Conservation (phyloP, 1,140 invertebrate genomes). For the Drosophila setifemur region DNA sequence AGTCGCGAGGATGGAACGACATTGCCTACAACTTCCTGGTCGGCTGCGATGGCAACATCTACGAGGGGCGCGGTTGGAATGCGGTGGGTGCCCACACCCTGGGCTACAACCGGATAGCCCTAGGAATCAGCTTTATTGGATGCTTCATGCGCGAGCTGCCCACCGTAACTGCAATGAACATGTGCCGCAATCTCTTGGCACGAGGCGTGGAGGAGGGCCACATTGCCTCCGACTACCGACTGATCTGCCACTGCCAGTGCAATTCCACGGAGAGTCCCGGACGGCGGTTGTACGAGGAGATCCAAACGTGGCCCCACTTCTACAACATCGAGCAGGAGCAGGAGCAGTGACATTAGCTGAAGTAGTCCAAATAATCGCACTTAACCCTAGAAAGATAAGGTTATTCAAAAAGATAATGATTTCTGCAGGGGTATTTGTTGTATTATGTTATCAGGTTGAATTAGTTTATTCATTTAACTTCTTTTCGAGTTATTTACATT, state of each 20-base stretch:
- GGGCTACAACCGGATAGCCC: constrained; percentile 85
- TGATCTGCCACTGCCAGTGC: constrained; percentile 84
- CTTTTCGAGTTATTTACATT: background rate
- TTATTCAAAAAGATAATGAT: background rate
- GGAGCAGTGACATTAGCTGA: background rate
- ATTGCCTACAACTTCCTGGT: constrained; percentile 87
- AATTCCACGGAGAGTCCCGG: constrained; percentile 80
- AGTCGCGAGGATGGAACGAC: constrained; percentile 84
- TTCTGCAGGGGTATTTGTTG: too few relatives aligned
- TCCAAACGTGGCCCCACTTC: constrained; percentile 77
- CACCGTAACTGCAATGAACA: constrained; percentile 63
- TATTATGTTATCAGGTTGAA: too few relatives aligned
- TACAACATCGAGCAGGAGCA: constrained; percentile 63
- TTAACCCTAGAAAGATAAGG: background rate
- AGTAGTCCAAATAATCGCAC: background rate
- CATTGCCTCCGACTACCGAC: constrained; percentile 82
- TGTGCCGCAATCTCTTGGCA: constrained; percentile 78
- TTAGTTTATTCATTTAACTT: too few relatives aligned
- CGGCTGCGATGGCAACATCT: constrained; percentile 86
- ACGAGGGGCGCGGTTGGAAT: constrained; percentile 87
- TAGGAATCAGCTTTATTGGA: constrained; percentile 87
- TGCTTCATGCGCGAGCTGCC: constrained; percentile 83
- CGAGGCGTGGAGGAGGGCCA: constrained; percentile 82
- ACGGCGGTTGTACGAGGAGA: constrained; percentile 68
- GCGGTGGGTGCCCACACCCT: constrained; percentile 86